Base-by-base conservation (phyloP, 1,140 invertebrate genomes). In the Solen grandis region DNA sequence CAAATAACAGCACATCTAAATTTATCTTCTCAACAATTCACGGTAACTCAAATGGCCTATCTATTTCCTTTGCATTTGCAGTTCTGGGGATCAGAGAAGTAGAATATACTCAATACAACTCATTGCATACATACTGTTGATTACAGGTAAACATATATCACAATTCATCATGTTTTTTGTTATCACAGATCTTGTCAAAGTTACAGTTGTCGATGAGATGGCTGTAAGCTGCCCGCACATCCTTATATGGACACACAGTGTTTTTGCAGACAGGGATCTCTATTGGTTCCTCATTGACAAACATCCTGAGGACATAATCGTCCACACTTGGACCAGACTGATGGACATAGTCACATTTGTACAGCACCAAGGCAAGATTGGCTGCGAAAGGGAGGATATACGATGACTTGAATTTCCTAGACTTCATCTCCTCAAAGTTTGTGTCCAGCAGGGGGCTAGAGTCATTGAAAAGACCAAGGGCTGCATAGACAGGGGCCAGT, bases 331-430 rank as follows among this genome's bases (percentile, higher is more conserved):
- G 73, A 14, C 76, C 74, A 27, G 79, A 27, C 54, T 84, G 78
- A 25, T 60, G 41, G n/a, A 85, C 66, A 36, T 82, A 62, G 25
- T 87, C 74, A 86, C 90, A 91, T 33, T 91, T 84, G 82, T 95
- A 96, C 57, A 96, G 93, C 76, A 97, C 93, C 88, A 98, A 96
- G 62, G 95, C 96, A 76, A 98, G 89, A 91, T 98, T 98, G 19
- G 96, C 94, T 76, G 94, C 96, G 92, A 98, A 98, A 19, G 95
- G 93, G 88, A 96, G 95, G 85, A 98, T 97, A 25, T 94, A 83
- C 78, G 95, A 96, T 0, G 95, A 94, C 81, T 93, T 95, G 96
- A 97, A 99, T 55, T 92, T 88, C 68, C 97, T 94, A 52, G 93
- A 84, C 84, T 90, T 93, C 85, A 94, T 90, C 33, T 87, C 5